Conservation (phyloP, 2,797 vertebrate genomes). For the Pogoniulus pusillus region DNA sequence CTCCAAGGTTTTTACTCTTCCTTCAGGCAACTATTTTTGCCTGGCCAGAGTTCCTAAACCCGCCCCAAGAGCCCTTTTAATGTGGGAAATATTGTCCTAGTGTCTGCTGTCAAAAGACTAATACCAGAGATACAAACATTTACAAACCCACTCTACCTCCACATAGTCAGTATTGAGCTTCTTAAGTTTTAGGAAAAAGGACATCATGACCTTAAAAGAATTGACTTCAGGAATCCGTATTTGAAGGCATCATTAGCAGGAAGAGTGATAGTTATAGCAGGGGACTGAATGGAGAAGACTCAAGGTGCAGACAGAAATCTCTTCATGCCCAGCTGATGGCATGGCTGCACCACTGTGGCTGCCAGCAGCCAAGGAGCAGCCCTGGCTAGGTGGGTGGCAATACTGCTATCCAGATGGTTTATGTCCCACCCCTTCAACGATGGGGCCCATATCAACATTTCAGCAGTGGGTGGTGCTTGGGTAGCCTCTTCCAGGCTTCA, state of each 20-base stretch:
- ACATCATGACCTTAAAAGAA: background rate
- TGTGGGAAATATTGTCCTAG: constrained; percentile 42
- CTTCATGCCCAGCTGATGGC: fast-evolving
- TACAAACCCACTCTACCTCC: constrained; percentile 23
- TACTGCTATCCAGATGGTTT: background rate
- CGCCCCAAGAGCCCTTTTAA: constrained; percentile 37
- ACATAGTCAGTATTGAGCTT: constrained; percentile 22
- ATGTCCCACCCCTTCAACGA: background rate
- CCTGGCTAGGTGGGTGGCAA: background rate
- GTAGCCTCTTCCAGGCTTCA: background rate
- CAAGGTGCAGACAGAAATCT: background rate
- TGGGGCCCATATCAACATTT: background rate
- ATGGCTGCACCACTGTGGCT: background rate
- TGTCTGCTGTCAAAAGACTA: constrained; percentile 44
- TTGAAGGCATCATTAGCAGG: background rate
- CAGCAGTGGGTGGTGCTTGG: background rate
- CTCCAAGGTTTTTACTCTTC: constrained; percentile 54
- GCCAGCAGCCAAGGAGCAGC: fast-evolving
- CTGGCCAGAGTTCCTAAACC: constrained; percentile 35
- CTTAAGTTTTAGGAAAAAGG: constrained; percentile 21
- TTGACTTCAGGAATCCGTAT: background rate
- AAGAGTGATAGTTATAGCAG: background rate
- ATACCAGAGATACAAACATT: constrained; percentile 44
- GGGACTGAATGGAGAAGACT: background rate
- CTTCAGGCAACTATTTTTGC: constrained; percentile 58